Evolutionary conservation across 1,140 invertebrate species (phyloP), one percentile per base, ranked within the genome.

Genomic region (Brachionus sp.): DNA sequence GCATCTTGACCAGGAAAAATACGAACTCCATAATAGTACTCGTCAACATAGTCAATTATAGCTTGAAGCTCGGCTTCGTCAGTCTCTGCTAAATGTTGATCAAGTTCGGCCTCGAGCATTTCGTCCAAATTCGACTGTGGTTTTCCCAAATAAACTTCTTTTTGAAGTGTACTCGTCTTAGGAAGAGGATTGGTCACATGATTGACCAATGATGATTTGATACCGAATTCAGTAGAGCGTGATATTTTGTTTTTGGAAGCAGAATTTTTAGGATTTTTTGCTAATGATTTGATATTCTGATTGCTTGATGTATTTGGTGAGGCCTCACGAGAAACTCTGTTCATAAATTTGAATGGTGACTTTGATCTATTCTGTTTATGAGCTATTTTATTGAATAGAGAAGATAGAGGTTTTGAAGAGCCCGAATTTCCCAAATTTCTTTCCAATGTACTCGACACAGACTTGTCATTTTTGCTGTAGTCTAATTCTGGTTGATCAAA

Each of bases 1-100:
- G 97, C 96, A 89, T 99, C 97, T 90, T 99, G 97, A 73, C 96
- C 96, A 46, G 96, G 95, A 85, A 91, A 98, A 73, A 98, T 94
- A 73, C 95, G 88, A 10, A 93, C 90, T 16, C 95, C 95, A 86
- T 97, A 99, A 89, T 96, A 98, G 89, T 98, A 98, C 89, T 99
- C 97, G 87, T 83, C 64, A 23, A 83, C 66, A 37, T 57, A 70
- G 25, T 83, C 66, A 75, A 73, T 46, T 53, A 75, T 85, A 2
- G 87, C 86, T 84, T 87, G 86, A 23, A 89, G 82, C 75, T 88
- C 88, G 33, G 84, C 37, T 68, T 82, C 33, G 19, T 82, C 80
- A 9, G 39, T 33, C n/a, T 80, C 53, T 16, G 25, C 50, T 13
- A n/a, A 23, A 23, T 57, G n/a, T 19, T 78, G 29, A 23, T 62